Conservation (phyloP, 2,888 invertebrate genomes). For the Brachypalpus laphriformis region DNA sequence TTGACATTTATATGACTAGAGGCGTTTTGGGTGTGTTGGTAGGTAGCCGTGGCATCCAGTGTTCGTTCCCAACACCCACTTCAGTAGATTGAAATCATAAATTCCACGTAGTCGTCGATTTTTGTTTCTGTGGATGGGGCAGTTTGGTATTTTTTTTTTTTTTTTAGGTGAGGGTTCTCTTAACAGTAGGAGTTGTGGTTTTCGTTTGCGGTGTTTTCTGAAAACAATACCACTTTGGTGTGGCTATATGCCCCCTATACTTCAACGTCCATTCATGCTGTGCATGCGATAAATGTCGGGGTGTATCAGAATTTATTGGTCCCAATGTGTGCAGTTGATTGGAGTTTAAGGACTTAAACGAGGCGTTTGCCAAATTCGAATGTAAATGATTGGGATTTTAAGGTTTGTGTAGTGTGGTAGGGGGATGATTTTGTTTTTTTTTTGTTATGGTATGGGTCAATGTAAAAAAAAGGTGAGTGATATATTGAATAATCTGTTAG, state of each 20-base stretch:
- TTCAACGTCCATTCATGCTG: constrained; percentile 23
- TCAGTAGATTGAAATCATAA: constrained; percentile 49
- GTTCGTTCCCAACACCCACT: constrained; percentile 4
- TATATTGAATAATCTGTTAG: background rate
- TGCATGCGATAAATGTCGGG: constrained; percentile 43
- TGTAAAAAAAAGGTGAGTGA: background rate
- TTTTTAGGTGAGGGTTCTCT: background rate
- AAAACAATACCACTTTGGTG: background rate
- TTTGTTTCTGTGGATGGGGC: background rate
- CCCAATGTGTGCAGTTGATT: constrained; percentile 60
- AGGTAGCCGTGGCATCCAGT: background rate
- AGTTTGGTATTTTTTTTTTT: background rate
- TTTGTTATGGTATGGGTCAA: background rate
- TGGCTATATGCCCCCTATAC: background rate
- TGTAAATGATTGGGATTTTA: constrained; percentile 32
- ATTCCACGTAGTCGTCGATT: constrained; percentile 10
- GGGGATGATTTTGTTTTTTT: background rate
- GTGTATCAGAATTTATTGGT: constrained; percentile 60
- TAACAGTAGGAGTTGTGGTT: background rate
- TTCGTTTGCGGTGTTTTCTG: background rate
- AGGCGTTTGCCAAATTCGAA: constrained; percentile 32
- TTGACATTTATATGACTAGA: background rate
- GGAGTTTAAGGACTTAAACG: constrained; percentile 49
- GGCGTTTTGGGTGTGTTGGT: background rate
- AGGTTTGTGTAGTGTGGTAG: background rate